Base-by-base conservation (phyloP, 2,888 invertebrate genomes). In the Acanthosoma haemorrhoidale region DNA sequence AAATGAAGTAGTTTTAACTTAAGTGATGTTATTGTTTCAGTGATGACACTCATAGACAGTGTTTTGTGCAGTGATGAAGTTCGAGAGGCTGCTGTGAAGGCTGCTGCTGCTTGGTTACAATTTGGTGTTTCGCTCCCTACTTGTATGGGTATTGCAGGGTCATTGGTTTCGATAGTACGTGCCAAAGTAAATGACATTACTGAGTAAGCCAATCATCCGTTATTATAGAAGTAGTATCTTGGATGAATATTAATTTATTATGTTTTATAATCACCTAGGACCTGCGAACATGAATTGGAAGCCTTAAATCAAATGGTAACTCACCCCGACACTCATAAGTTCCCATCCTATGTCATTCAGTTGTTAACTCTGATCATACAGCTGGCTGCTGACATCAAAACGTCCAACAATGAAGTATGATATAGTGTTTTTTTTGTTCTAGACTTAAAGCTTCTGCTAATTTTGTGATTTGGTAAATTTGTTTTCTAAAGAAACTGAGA, bases 61-160 rank as follows among this genome's bases (percentile, higher is more conserved):
- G 69, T 75, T 18, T 73, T 75, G 39, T 60, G 72, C 67, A 68
- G 72, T 29, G 74, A 75, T 60, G 71, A 72, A 59, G 70, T 76
- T 70, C 74, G 72, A 57, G 69, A 70, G 18, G 83, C 85, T 73
- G 84, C 85, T 2, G 81, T 83, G 3, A 82, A 83, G 75, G 86
- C 86, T 77, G 82, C 83, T 11, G 81, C 81, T 38, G 81, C 84
- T 60, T 90, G 89, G 89, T 83, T 88, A 32, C 85, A 86, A 74
- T 80, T 86, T 76, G 85, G 82, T 1, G 74, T 77, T 39, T 75
- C 77, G 18, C 72, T 77, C 13, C 73, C 76, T 3, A 74, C 77
- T 21, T 76, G 75, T 71, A 73, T 77, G 34, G 70, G 72, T 18
- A 75, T 78, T 32, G 75, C 76, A 34, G 72, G 75, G 69, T 73